These are phyloP conservation scores for Rhinoraja longicauda DNA, from an alignment of 2,797 vertebrate genomes.

Conservation along the genomic window DNA sequence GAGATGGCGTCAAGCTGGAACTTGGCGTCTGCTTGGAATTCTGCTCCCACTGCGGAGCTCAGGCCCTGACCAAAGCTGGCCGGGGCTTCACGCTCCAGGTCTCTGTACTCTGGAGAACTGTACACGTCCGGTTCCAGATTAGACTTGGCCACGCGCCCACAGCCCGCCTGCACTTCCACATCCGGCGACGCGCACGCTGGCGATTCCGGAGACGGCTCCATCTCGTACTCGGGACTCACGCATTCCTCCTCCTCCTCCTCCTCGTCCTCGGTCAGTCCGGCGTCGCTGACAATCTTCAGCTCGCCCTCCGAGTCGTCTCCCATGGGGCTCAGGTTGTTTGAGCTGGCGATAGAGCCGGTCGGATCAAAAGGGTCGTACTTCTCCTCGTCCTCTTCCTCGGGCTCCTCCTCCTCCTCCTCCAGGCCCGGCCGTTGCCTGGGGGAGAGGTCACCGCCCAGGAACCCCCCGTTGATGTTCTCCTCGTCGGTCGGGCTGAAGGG, in stretches of 20 bases:
- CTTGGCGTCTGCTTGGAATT: background rate
- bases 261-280: constrained; percentile 43
- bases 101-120: background rate
- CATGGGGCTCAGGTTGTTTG: constrained; percentile 44
- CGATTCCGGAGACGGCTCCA: background rate
- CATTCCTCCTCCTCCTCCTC: constrained; percentile 41
- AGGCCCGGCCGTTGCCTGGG: constrained; percentile 39
- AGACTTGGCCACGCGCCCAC: constrained; percentile 48
- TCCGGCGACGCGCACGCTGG: background rate
- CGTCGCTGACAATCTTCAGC: constrained; percentile 54
- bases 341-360: constrained; percentile 76
- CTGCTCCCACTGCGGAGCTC: background rate
- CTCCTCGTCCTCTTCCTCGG: constrained; percentile 74
- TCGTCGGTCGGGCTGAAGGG: constrained; percentile 78
- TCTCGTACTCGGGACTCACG: constrained; percentile 26
- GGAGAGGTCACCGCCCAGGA: constrained; percentile 45
- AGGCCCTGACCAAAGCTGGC: background rate
- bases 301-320: constrained; percentile 43
- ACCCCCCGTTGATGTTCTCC: constrained; percentile 51
- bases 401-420: constrained; percentile 55
- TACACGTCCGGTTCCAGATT: constrained; percentile 38
- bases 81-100: background rate
- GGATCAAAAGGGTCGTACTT: constrained; percentile 93
- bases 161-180: constrained; percentile 8
- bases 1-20: background rate